Conservation (phyloP, 2,797 vertebrate genomes). For the Eospalax fontanierii region DNA sequence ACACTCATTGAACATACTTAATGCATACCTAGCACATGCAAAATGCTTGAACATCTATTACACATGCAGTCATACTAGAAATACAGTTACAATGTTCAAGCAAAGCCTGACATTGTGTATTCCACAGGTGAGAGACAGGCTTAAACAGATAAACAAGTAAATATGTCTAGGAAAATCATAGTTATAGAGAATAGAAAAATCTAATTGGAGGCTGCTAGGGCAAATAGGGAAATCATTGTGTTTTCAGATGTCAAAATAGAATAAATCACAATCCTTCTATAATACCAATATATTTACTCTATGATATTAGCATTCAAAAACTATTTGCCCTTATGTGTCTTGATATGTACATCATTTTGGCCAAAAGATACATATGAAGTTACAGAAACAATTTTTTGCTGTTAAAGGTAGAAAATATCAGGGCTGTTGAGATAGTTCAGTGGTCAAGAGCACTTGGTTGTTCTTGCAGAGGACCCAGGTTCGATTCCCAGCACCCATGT, state of each 20-base stretch:
- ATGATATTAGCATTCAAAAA: background rate
- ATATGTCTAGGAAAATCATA: background rate
- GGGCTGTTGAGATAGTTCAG: too few species aligned
- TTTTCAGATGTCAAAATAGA: background rate
- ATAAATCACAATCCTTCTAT: background rate
- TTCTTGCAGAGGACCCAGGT: too few species aligned
- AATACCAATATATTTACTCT: background rate
- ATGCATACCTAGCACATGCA: background rate
- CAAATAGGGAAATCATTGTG: background rate
- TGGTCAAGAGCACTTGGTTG: too few species aligned
- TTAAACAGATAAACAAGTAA: background rate
- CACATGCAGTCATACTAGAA: background rate
- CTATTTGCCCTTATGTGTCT: background rate
- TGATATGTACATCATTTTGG: background rate
- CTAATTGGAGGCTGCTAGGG: background rate
- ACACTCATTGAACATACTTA: background rate
- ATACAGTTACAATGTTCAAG: background rate
- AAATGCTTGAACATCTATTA: background rate
- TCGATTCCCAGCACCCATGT: too few species aligned
- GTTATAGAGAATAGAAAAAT: background rate
- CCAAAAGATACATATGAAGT: background rate
- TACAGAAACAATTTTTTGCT: background rate
- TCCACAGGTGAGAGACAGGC: background rate
- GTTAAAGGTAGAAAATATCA: background rate
- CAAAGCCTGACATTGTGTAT: background rate